A percentile compares a stretch with the other conserved stretches of the same genome.
phyloP scores from a whole-genome alignment of 1,140 invertebrate species.

The Panagrolaimus sp. region DNA sequence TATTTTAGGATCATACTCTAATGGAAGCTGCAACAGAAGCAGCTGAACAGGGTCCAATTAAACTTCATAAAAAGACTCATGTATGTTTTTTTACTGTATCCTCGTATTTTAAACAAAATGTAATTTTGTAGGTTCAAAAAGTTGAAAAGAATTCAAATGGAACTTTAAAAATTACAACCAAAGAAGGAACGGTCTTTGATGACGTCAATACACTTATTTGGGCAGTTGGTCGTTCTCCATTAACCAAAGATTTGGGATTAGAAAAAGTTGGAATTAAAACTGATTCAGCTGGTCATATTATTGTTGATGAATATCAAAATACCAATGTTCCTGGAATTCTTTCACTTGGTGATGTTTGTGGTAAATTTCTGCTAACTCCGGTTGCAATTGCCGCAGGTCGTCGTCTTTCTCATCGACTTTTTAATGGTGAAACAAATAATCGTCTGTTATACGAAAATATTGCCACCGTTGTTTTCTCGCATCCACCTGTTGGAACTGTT shows the following conservation, averaged over 20 bases:
- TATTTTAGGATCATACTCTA: constrained; percentile 61
- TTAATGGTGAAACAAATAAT: constrained; percentile 61
- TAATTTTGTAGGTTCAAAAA: constrained; percentile 47
- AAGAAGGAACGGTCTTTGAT: constrained; percentile 39
- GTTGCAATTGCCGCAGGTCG: constrained; percentile 66
- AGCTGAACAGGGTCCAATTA: constrained; percentile 61
- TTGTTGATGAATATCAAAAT: constrained; percentile 65
- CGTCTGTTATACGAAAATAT: constrained; percentile 64
- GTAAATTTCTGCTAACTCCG: constrained; percentile 64
- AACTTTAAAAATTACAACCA: constrained; percentile 52
- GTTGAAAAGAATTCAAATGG: constrained; percentile 51
- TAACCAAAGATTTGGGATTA: constrained; percentile 60
- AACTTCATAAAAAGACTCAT: constrained; percentile 60
- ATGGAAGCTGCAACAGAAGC: constrained; percentile 61
- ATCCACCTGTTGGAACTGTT: constrained; percentile 65
- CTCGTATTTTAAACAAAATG: constrained; percentile 4
- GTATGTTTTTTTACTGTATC: constrained; percentile 48
- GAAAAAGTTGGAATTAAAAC: constrained; percentile 61
- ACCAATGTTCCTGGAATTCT: constrained; percentile 62
- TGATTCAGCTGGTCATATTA: constrained; percentile 61
- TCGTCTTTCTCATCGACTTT: constrained; percentile 63
- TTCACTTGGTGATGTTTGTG: constrained; percentile 65
- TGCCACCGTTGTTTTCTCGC: constrained; percentile 65
- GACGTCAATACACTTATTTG: constrained; percentile 63
- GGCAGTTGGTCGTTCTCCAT: constrained; percentile 63